Percentiles rank a stretch among this genome's conserved stretches.
Conservation (phyloP, 2,888 invertebrate species). For the Atethmia centrago region DNA sequence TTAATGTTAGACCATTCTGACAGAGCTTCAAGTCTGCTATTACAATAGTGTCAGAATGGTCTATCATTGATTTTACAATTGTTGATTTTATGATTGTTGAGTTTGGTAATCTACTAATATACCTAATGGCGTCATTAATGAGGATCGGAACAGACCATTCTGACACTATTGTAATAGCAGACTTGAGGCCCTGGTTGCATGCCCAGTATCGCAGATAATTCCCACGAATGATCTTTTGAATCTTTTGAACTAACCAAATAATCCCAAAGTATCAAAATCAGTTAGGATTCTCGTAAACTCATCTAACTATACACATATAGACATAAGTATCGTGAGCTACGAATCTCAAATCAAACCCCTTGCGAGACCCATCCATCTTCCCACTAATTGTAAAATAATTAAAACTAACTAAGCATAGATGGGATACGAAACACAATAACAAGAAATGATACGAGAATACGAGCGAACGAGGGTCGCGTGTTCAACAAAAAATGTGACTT, state of each 20-base stretch:
- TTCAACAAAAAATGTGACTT: constrained; percentile 59
- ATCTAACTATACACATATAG: constrained; percentile 19
- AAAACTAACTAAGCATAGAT: constrained; percentile 77
- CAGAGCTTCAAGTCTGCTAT: no score
- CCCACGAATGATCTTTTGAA: constrained; percentile 2
- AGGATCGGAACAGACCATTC: no score
- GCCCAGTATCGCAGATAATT: background rate
- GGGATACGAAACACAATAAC: constrained; percentile 70
- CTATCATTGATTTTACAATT: no score
- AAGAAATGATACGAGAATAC: constrained; percentile 60
- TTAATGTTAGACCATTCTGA: no score
- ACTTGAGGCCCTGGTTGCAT: background rate
- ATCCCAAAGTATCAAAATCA: constrained; percentile 40
- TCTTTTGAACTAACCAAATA: constrained; percentile 6
- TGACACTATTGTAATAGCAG: no score
- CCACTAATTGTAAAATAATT: constrained; percentile 82
- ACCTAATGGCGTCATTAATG: no score
- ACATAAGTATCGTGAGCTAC: constrained; percentile 70
- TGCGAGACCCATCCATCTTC: constrained; percentile 77
- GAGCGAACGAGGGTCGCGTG: constrained; percentile 57
- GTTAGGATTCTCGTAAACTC: constrained; percentile 2
- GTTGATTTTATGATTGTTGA: no score
- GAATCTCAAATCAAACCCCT: constrained; percentile 74
- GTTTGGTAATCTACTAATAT: no score
- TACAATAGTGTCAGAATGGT: no score